Evolutionary conservation across 2,113 vertebrate genomes (phyloP).

Genomic region (Agapornis roseicollis): DNA sequence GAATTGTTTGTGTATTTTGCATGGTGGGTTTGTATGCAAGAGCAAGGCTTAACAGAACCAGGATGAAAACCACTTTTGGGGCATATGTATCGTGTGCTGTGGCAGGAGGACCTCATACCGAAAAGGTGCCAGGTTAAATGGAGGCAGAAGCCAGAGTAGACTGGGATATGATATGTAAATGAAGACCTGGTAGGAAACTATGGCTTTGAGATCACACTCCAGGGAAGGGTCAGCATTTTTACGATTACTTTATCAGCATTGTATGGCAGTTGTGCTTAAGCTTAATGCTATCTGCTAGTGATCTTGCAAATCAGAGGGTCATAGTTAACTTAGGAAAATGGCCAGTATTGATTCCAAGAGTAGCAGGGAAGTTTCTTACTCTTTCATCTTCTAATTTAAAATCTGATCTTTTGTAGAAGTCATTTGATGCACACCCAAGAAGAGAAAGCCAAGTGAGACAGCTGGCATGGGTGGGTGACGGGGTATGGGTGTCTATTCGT

Average conservation of each 20-base stretch:
- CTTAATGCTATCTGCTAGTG: background rate
- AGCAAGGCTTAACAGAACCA: background rate
- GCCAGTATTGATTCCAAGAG: background rate
- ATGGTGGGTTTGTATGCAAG: background rate
- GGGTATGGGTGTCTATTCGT: conserved; percentile 91
- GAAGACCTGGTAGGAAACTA: background rate
- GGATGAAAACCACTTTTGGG: background rate
- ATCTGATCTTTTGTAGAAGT: conserved; percentile 75
- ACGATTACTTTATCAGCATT: background rate
- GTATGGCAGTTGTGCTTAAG: background rate
- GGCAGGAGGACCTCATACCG: background rate
- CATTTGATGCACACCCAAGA: conserved; percentile 90
- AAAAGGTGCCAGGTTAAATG: background rate
- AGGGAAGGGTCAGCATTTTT: background rate
- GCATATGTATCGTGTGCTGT: background rate
- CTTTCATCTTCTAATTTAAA: background rate
- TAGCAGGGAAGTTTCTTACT: background rate
- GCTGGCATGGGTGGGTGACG: conserved; percentile 88
- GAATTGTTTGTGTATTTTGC: background rate
- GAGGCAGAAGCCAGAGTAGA: background rate
- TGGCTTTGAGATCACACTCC: background rate
- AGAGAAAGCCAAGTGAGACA: conserved; percentile 92
- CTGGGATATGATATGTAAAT: background rate
- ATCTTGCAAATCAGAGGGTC: background rate
- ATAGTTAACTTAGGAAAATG: background rate